Percentiles rank a stretch among this genome's conserved stretches.
Conservation (phyloP, 2,888 invertebrate species). For the Stictocephala bisonia region DNA sequence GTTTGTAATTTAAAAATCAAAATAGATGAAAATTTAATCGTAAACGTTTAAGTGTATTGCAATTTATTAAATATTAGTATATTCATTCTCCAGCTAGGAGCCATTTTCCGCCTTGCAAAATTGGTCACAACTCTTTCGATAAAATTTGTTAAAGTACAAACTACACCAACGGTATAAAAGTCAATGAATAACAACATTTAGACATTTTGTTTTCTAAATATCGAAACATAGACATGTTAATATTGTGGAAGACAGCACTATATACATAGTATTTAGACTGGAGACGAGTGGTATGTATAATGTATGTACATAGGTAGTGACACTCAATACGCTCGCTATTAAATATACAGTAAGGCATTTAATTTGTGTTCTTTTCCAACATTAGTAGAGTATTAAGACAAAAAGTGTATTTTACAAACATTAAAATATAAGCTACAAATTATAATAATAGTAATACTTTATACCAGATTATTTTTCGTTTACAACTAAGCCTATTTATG, state of each 20-base stretch:
- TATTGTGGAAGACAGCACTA: slow-evolving; percentile 57
- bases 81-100: too few relatives aligned
- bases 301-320: slow-evolving; percentile 18
- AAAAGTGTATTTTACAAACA: too few relatives aligned
- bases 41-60: too few relatives aligned
- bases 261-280: slow-evolving; percentile 50
- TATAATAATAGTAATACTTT: too few relatives aligned
- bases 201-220: slow-evolving; percentile 32
- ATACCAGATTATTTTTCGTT: slow-evolving; percentile 3
- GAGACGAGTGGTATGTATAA: slow-evolving; percentile 37
- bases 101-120: too few relatives aligned
- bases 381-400: slow-evolving; percentile 33
- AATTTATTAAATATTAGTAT: too few relatives aligned
- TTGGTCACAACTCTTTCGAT: too few relatives aligned
- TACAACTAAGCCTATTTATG: too few relatives aligned
- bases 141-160: slow-evolving; percentile 37
- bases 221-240: slow-evolving; percentile 40
- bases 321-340: background rate
- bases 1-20: too few relatives aligned
- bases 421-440: too few relatives aligned
- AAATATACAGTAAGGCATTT: slow-evolving; percentile 52
- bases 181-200: slow-evolving; percentile 41
- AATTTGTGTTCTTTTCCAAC: slow-evolving; percentile 45
- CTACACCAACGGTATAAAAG: slow-evolving; percentile 41
- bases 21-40: too few relatives aligned